Conservation (phyloP, 1,140 invertebrate species). For the Calliopsis andreniformis region DNA sequence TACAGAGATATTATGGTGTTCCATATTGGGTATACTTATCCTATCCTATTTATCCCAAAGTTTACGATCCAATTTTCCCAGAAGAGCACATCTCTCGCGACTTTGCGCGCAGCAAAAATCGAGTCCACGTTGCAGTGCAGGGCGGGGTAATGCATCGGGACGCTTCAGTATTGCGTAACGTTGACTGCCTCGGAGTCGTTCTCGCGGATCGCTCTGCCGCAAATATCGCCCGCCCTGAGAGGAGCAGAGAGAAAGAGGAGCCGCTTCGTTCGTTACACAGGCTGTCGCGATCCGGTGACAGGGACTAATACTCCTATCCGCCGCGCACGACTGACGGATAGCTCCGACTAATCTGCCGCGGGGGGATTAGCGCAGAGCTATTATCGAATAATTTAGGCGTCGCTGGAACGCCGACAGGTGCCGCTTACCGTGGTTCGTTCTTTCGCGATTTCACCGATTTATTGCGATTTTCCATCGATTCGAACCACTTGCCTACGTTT, state of each 20-base stretch:
- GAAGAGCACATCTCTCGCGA: not conserved
- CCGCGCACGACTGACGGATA: slow-evolving; percentile 51
- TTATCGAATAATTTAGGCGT: slow-evolving; percentile 56
- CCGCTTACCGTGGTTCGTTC: not conserved
- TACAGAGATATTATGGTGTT: no score
- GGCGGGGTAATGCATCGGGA: slow-evolving; percentile 32
- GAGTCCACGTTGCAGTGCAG: slow-evolving; percentile 1
- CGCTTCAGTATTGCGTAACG: slow-evolving; percentile 45
- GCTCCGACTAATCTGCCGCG: slow-evolving; percentile 42
- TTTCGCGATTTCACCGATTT: slow-evolving; percentile 26
- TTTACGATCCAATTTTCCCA: no score
- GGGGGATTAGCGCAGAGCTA: slow-evolving; percentile 39
- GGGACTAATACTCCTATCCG: slow-evolving; percentile 63
- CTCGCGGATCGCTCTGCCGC: slow-evolving; percentile 43
- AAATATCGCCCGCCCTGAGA: slow-evolving; percentile 36
- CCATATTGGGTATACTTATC: no score
- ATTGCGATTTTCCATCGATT: not conserved
- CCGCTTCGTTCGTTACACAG: slow-evolving; percentile 52
- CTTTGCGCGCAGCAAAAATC: not conserved
- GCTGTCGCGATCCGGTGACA: slow-evolving; percentile 56
- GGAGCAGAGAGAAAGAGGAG: slow-evolving; percentile 14
- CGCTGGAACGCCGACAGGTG: slow-evolving; percentile 26
- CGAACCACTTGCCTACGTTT: not conserved
- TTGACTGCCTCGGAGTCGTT: slow-evolving; percentile 44
- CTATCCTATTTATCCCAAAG: no score